These are phyloP conservation scores for Otocyon megalotis DNA, from an alignment of 2,113 vertebrate genomes.

Conservation along the genomic window DNA sequence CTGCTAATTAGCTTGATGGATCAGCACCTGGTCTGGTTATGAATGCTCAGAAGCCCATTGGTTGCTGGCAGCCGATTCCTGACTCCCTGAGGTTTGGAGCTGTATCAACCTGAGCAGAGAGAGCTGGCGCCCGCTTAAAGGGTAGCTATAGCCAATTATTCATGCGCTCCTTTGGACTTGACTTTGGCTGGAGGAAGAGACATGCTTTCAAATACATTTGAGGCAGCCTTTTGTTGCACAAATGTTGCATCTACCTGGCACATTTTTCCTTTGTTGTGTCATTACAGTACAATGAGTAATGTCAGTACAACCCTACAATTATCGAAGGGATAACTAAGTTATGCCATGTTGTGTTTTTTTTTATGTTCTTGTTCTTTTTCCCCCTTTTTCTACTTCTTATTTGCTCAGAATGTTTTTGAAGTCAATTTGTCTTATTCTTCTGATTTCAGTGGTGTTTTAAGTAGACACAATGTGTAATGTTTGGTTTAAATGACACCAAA, in stretches of 20 bases:
- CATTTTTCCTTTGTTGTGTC: conserved; percentile 28
- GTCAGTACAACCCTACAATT: background rate
- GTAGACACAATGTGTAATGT: background rate
- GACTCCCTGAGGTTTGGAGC: conserved; percentile 79
- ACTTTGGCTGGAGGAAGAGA: conserved; percentile 66
- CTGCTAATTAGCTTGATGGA: conserved; percentile 85
- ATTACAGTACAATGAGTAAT: conserved; percentile 32
- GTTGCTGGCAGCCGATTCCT: conserved; percentile 78
- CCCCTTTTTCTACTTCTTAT: background rate
- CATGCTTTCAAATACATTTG: conserved; percentile 43
- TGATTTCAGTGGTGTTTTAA: background rate
- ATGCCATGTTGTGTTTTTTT: background rate
- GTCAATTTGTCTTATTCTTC: background rate
- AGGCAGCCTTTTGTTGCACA: conserved; percentile 62
- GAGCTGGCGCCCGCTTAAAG: conserved; percentile 78
- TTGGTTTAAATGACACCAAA: background rate
- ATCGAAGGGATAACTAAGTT: background rate
- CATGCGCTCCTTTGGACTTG: conserved; percentile 76
- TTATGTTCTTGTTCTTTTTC: background rate
- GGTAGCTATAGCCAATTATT: conserved; percentile 78
- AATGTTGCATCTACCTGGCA: conserved; percentile 31
- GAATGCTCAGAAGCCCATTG: conserved; percentile 77
- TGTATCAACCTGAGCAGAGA: conserved; percentile 73
- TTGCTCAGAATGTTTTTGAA: background rate
- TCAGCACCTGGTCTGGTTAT: conserved; percentile 82